Evolutionary conservation across 2,888 invertebrate genomes (phyloP).

Genomic region (Bedellia somnulentella): DNA sequence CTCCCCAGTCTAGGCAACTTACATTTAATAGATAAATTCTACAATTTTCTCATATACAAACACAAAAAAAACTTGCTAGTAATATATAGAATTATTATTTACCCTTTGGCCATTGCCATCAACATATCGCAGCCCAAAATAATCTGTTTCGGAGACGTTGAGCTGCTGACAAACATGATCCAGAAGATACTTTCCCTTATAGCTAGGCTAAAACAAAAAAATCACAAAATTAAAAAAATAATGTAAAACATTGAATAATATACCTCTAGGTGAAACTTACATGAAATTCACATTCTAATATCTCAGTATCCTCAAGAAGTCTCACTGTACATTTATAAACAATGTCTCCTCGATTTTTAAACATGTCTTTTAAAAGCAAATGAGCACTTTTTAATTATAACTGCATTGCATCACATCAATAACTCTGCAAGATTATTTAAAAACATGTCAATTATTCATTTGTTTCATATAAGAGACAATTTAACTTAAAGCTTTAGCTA

Average conservation of each 20-base stretch:
- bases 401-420: too few relatives aligned
- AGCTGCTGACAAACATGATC: constrained; percentile 90
- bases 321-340: constrained; percentile 87
- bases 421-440: too few relatives aligned
- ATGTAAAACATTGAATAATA: neutral
- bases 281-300: constrained; percentile 91
- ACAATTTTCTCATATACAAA: too few relatives aligned
- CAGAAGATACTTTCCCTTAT: constrained; percentile 86
- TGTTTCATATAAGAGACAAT: too few relatives aligned
- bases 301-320: constrained; percentile 87
- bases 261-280: constrained; percentile 19
- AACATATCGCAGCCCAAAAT: constrained; percentile 91
- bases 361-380: too few relatives aligned
- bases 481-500: too few relatives aligned
- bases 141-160: constrained; percentile 90
- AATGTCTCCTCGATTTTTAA: constrained; percentile 74
- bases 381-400: too few relatives aligned
- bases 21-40: too few relatives aligned
- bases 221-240: neutral
- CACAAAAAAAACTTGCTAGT: too few relatives aligned
- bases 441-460: too few relatives aligned
- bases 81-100: constrained; percentile 40
- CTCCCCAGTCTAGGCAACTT: too few relatives aligned
- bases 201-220: constrained; percentile 69
- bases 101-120: constrained; percentile 88